These are phyloP conservation scores for Rhagologus leucostigma DNA, from an alignment of 2,113 vertebrate species.

Conservation along the genomic window DNA sequence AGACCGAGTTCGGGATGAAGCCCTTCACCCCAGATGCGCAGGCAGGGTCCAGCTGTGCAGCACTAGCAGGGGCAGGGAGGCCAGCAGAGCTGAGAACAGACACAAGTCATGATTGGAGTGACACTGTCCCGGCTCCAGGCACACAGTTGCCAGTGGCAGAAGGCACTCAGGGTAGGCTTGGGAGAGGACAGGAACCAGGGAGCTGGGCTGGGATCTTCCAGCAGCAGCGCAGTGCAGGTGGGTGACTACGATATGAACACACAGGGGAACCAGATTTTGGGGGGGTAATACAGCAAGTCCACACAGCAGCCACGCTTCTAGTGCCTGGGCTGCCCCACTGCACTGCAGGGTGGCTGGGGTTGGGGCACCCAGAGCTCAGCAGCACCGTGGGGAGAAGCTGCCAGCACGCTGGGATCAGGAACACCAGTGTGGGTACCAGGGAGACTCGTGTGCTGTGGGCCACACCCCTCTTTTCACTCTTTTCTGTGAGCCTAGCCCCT, in stretches of 20 bases:
- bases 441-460: not conserved
- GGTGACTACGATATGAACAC: accelerated
- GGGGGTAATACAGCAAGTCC: accelerated
- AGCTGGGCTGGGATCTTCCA: not conserved
- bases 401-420: accelerated
- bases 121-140: not conserved
- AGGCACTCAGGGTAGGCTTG: not conserved
- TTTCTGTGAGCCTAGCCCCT: not conserved
- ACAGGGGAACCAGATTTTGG: not conserved
- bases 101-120: not conserved
- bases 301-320: not conserved
- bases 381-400: not conserved
- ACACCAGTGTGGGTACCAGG: not conserved
- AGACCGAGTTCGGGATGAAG: not conserved
- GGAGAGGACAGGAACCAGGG: not conserved
- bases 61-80: not conserved
- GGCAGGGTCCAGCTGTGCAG: not conserved
- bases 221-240: accelerated
- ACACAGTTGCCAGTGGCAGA: not conserved
- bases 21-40: not conserved
- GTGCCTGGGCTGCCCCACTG: accelerated
- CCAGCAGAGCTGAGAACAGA: not conserved
- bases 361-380: not conserved
- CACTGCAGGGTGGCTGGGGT: not conserved
- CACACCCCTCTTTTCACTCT: not conserved